These are phyloP conservation scores for Cynaeus angustus DNA, from an alignment of 2,888 invertebrate genomes.

Conservation along the genomic window DNA sequence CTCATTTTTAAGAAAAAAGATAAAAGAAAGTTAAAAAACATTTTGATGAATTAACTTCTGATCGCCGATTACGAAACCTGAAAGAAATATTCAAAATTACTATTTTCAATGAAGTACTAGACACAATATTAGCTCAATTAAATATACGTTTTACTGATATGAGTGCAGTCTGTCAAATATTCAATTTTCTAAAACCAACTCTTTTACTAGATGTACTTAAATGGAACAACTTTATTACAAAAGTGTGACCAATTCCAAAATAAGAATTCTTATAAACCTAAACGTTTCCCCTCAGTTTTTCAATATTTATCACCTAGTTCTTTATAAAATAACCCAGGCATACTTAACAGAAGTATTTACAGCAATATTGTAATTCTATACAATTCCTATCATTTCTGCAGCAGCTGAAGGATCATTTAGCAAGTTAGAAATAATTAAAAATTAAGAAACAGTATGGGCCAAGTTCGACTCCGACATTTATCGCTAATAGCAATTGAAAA, in stretches of 20 bases:
- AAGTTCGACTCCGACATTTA: constrained; percentile 57
- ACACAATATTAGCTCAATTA: no score
- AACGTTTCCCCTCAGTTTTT: not conserved
- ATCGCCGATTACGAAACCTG: no score
- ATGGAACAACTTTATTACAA: constrained; percentile 11
- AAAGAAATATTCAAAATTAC: no score
- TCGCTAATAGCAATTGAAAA: constrained; percentile 49
- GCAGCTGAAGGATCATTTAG: constrained; percentile 48
- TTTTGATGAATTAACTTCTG: no score
- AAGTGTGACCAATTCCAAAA: constrained; percentile 11
- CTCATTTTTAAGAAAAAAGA: no score
- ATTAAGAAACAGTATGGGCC: constrained; percentile 50
- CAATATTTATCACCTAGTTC: constrained; percentile 8
- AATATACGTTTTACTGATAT: no score
- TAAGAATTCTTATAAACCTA: constrained; percentile 2
- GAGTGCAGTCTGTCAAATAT: no score
- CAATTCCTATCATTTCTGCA: constrained; percentile 49
- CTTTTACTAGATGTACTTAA: constrained; percentile 12
- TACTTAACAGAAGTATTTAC: constrained; percentile 15
- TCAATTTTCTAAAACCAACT: not conserved
- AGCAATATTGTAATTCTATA: constrained; percentile 10
- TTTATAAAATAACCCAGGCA: not conserved
- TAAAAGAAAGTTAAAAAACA: no score
- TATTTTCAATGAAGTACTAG: no score
- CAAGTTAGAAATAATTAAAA: constrained; percentile 41